Base-by-base conservation (phyloP, 1,140 invertebrate species). In the Leptinotarsa texana region DNA sequence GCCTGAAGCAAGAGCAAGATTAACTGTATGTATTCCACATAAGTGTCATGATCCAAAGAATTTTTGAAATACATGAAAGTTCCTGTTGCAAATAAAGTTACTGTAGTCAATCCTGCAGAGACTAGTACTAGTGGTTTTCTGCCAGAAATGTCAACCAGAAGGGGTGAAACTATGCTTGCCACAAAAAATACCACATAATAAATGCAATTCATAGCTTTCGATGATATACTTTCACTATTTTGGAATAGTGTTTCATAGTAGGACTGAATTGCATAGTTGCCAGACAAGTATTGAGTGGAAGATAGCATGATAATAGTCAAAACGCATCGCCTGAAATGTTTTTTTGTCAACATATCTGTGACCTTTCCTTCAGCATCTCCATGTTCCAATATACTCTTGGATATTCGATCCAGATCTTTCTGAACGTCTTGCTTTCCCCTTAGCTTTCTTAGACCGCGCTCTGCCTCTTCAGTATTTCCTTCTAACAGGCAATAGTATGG, bases 271-370 rank as follows among this genome's bases (percentile, higher is more conserved):
- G 68, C 24, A 15, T 21, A 6, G 17, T 21, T 8, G 17, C 68
- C 68, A 24, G 17, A 49, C 8, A 21, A 13, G 42, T 75, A 70
- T 42, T 79, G 78, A 2, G 42, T 15, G 18, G 65, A 11, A 22
- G 49, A 21, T 22, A 77, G 21, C 11, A 47, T 6, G 1, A 74
- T 27, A 17, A 47, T 18, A 4, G 71, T 63, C 27, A 73, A 48
- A 21, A 79, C 13, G 3, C 73, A 67, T 21, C 75, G 75, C 18
- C 75, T 33, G 49, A 77, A 75, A 27, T n/a, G 65, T 47, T 49
- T 69, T 13, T 70, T 47, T 13, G 49, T 21, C 13, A 79, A 70
- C 48, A 79, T 24, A 51, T 79, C 78, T 71, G 48, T 68, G 18
- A 48, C 57, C 3, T n/a, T 63, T 11, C 66, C 61, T 13, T 61